phyloP scores from a whole-genome alignment of 2,797 vertebrate genomes.

The Semaprochilodus insignis region DNA sequence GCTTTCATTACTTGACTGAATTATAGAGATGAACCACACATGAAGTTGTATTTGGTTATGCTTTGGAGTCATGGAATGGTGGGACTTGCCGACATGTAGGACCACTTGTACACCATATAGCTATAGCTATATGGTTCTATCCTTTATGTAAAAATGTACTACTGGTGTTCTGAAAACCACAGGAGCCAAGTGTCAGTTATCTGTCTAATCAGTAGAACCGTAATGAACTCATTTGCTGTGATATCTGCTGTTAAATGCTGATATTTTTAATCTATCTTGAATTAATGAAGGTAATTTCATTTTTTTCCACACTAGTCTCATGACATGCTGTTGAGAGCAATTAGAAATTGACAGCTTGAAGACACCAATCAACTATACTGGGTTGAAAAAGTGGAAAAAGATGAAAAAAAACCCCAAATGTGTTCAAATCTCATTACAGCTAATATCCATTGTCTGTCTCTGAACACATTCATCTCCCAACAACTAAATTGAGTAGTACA shows the following conservation, averaged over 20 bases:
- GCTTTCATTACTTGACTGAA: too few species aligned
- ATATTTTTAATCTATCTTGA: background rate
- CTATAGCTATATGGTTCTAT: background rate
- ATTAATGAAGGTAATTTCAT: conserved; percentile 1
- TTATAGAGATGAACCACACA: background rate
- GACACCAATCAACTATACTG: background rate
- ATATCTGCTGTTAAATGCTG: background rate
- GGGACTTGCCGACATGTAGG: background rate
- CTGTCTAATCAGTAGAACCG: background rate
- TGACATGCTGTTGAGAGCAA: background rate
- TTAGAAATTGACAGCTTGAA: background rate
- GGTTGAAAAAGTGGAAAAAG: background rate
- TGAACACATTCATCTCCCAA: background rate
- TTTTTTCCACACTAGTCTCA: background rate
- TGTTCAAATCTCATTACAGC: background rate
- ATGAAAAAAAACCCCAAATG: background rate
- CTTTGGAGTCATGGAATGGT: background rate
- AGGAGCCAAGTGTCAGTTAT: background rate
- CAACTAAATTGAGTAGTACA: background rate
- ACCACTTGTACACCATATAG: background rate
- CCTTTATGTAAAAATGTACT: too few species aligned
- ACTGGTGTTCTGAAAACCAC: background rate
- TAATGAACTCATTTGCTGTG: conserved; percentile 3
- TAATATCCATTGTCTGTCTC: background rate
- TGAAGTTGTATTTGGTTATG: background rate